Evolutionary conservation across 2,888 invertebrate species (phyloP).

Genomic region (Athalia rosae): DNA sequence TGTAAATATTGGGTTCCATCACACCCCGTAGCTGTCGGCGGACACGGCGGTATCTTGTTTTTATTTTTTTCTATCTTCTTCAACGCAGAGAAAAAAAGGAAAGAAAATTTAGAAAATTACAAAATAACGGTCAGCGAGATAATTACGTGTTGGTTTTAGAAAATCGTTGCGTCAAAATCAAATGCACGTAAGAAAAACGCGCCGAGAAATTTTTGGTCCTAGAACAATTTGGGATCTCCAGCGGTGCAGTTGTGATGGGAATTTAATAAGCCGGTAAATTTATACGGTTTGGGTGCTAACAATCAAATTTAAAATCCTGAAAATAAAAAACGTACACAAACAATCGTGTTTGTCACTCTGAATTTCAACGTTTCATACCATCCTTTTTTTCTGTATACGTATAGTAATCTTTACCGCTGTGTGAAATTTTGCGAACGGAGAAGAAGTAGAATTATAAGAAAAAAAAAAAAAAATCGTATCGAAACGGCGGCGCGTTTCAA

Average conservation of each 20-base stretch:
- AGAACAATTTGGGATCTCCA: constrained; percentile 7
- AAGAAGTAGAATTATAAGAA: no score
- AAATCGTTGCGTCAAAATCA: constrained; percentile 68
- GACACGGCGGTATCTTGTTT: constrained; percentile 43
- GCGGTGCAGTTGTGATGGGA: constrained; percentile 15
- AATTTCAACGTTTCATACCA: no score
- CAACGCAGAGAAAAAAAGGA: constrained; percentile 52
- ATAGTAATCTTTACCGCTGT: no score
- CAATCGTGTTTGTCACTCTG: no score
- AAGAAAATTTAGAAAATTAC: constrained; percentile 53
- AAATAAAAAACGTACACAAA: no score
- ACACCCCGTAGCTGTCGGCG: constrained; percentile 39
- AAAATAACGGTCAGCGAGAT: constrained; percentile 68
- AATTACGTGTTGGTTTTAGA: constrained; percentile 74
- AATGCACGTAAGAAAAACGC: constrained; percentile 46
- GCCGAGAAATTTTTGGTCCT: background rate
- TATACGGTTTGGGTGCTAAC: background rate
- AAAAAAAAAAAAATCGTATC: no score
- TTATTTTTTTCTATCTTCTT: background rate
- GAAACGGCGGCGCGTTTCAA: background rate
- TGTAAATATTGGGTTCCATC: constrained; percentile 68
- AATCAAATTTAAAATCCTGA: background rate
- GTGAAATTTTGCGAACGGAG: no score
- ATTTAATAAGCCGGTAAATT: constrained; percentile 26
- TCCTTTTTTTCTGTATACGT: no score